phyloP scores from a whole-genome alignment of 2,797 vertebrate species.

The Urosaurus nigricauda region DNA sequence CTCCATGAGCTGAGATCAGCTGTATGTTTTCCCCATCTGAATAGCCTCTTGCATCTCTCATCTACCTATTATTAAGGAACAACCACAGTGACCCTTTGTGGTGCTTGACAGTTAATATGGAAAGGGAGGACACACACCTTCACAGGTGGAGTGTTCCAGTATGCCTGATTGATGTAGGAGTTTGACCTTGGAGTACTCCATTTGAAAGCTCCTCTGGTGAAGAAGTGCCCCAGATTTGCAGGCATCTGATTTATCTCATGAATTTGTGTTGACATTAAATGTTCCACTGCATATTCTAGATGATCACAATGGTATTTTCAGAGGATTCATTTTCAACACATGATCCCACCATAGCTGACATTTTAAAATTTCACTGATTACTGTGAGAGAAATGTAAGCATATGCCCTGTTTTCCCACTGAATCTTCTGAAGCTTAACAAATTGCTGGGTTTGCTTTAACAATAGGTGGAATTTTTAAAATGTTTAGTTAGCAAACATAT shows the following conservation, averaged over 20 bases:
- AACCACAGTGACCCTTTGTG: no score
- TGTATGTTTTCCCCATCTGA: no score
- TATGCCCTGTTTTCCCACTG: not conserved
- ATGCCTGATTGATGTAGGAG: no score
- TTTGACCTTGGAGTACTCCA: no score
- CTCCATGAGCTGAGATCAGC: no score
- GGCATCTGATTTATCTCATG: conserved; percentile 28
- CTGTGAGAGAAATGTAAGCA: not conserved
- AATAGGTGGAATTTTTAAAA: not conserved
- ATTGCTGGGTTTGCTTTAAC: conserved; percentile 5
- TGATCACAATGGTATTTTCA: no score
- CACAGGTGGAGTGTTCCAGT: no score
- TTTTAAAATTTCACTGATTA: not conserved
- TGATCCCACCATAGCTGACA: not conserved
- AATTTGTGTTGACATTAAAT: conserved; percentile 19
- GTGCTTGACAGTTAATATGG: no score
- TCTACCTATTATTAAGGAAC: no score
- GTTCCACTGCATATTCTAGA: no score
- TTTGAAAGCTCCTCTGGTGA: not conserved
- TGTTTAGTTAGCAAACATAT: conserved; percentile 34
- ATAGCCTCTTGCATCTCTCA: no score
- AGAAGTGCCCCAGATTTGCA: conserved; percentile 34
- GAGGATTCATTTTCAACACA: not conserved
- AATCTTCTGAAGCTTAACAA: not conserved
- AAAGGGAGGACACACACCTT: no score